Base-by-base conservation (phyloP, 2,888 invertebrate genomes). In the Fabriciana adippe region DNA sequence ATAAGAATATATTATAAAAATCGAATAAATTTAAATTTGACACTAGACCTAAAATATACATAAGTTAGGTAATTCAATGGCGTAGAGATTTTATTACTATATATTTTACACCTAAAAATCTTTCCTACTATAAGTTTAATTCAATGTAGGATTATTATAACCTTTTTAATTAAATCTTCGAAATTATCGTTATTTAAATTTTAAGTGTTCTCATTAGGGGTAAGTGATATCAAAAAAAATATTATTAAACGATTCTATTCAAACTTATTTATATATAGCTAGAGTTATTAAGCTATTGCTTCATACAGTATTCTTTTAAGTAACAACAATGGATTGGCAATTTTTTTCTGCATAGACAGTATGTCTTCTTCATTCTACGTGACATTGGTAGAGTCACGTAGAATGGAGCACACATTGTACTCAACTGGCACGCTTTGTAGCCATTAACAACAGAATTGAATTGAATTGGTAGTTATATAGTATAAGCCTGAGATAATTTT, bases 111-210 rank as follows among this genome's bases (percentile, higher is more conserved):
- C 55, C 70, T 79, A 78, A 83, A 73, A 79, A 74, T 81, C 80
- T 80, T 76, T 75, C 66, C 50, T 64, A 59, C 54, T 66, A 54
- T 66, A 67, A 69, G 69, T 69, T 76, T 81, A 79, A 68, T 81
- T 87, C 79, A 76, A 86, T 86, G 87, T 86, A 83, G 82, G 75
- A 71, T 69, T 73, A 71, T 73, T 76, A 56, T 68, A 62, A 74
- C 71, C 45, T 55, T 80, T 83, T 79, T n/a, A 26, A 59, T 59
- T 21, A 48, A 26, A 48, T 6, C 21, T 21, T 59, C 59, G 81
- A 89, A 89, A 88, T 89, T 88, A 82, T 78, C 74, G 88, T 88
- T 79, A 74, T 69, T 70, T 70, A 67, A 67, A 67, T 69, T 56
- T 56, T 51, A 64, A 62, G 56, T 64, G 41, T 26, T 48, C 8